Conservation (phyloP, 2,797 vertebrate species). For the Sebastes diploproa region DNA sequence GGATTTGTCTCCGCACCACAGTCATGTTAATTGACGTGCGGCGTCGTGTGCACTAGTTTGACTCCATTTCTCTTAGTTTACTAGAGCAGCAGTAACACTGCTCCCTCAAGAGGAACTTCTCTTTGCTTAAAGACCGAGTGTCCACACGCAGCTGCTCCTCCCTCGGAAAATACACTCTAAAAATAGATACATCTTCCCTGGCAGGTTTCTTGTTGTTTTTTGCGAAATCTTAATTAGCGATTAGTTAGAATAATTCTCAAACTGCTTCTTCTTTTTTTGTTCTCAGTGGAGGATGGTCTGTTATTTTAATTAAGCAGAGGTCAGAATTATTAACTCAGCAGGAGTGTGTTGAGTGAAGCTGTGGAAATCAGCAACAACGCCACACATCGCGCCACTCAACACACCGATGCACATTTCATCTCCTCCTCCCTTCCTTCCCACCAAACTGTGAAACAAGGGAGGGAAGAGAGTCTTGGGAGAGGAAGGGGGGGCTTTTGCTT, state of each 20-base stretch:
- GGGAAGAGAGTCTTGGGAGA: conserved; percentile 13
- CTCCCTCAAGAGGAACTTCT: conserved; percentile 39
- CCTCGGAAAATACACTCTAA: conserved; percentile 43
- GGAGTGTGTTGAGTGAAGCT: conserved; percentile 74
- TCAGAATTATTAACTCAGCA: conserved; percentile 85
- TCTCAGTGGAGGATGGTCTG: conserved; percentile 78
- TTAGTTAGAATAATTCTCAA: conserved; percentile 83
- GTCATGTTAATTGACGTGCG: conserved; percentile 35
- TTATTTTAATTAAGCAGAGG: conserved; percentile 87
- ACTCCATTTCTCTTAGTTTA: conserved; percentile 36
- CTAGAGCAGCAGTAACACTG: conserved; percentile 12
- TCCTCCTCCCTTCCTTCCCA: background rate
- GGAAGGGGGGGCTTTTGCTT: conserved; percentile 26
- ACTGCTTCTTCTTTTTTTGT: conserved; percentile 61
- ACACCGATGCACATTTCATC: conserved; percentile 43
- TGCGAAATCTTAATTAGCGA: conserved; percentile 81
- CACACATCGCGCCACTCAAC: conserved; percentile 53
- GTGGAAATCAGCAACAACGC: conserved; percentile 69
- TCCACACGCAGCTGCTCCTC: conserved; percentile 43
- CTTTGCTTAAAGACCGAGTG: conserved; percentile 26
- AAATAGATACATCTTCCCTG: conserved; percentile 72
- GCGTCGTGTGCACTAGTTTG: conserved; percentile 5
- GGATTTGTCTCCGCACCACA: conserved; percentile 43
- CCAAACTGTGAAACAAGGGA: conserved; percentile 35
- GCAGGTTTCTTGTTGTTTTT: conserved; percentile 77